Conservation (phyloP, 1,140 invertebrate genomes). For the Chelonus insularis region DNA sequence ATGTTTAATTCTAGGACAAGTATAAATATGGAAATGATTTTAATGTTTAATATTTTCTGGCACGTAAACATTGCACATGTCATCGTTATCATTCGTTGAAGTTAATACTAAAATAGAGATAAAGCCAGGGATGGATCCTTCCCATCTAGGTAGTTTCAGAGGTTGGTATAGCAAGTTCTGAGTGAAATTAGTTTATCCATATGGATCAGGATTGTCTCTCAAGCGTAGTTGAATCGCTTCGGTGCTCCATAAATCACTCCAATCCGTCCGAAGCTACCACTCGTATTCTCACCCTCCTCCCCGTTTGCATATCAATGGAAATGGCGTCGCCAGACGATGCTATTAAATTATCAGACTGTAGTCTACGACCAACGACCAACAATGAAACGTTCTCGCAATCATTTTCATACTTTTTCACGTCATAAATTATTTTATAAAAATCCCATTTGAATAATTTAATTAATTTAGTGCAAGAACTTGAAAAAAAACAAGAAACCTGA, state of each 20-base stretch:
- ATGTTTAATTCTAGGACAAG: too few species aligned
- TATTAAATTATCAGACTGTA: constrained; percentile 23
- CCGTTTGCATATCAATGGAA: constrained; percentile 27
- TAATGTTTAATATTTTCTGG: too few species aligned
- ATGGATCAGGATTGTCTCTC: constrained; percentile 37
- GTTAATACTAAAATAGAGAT: too few species aligned
- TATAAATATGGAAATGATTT: too few species aligned
- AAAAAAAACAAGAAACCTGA: too few species aligned
- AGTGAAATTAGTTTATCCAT: constrained; percentile 38
- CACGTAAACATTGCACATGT: too few species aligned
- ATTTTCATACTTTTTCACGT: neutral
- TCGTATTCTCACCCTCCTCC: constrained; percentile 2
- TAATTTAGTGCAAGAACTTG: too few species aligned
- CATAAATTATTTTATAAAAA: too few species aligned
- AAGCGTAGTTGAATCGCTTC: constrained; percentile 20
- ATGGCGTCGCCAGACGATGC: constrained; percentile 15
- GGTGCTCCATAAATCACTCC: constrained; percentile 26
- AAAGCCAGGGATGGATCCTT: too few species aligned
- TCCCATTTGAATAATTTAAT: too few species aligned
- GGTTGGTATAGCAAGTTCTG: constrained; percentile 30
- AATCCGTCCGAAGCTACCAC: constrained; percentile 20
- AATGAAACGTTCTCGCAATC: neutral
- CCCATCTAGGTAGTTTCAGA: neutral
- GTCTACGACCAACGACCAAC: neutral
- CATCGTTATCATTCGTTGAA: too few species aligned